These are phyloP conservation scores for Xestobium rufovillosum DNA, from an alignment of 2,888 invertebrate species.

Conservation along the genomic window DNA sequence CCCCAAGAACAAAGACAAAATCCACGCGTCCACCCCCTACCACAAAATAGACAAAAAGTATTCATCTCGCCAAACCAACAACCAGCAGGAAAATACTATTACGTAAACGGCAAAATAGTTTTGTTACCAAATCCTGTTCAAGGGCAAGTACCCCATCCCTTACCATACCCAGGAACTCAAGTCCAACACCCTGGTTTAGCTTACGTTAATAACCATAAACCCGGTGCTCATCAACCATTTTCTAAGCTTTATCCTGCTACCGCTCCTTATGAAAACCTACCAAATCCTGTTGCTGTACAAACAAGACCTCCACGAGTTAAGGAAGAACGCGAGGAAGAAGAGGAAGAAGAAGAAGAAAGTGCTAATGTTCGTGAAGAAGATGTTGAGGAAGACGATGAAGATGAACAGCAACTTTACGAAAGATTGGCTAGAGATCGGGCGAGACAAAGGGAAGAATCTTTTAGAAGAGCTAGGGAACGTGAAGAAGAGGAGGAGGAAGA, in stretches of 20 bases:
- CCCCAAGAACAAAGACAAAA: too few species aligned
- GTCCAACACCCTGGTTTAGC: neutral
- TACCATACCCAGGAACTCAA: too few species aligned
- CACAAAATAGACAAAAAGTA: too few species aligned
- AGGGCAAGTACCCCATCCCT: too few species aligned
- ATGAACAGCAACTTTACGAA: slow-evolving; percentile 17
- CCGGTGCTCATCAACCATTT: slow-evolving; percentile 7
- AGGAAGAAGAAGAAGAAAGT: slow-evolving; percentile 21
- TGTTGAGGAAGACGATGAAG: slow-evolving; percentile 21
- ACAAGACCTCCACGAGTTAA: slow-evolving; percentile 14
- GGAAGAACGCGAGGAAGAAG: slow-evolving; percentile 13
- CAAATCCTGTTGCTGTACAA: slow-evolving; percentile 25
- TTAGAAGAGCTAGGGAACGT: slow-evolving; percentile 9
- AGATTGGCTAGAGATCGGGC: slow-evolving; percentile 16
- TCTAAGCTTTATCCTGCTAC: slow-evolving; percentile 4
- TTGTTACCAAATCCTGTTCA: too few species aligned
- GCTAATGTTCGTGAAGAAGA: slow-evolving; percentile 14
- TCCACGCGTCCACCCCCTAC: too few species aligned
- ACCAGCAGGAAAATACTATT: too few species aligned
- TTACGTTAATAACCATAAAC: slow-evolving; percentile 7
- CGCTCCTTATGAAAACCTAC: slow-evolving; percentile 9
- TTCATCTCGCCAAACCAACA: too few species aligned
- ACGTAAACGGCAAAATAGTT: too few species aligned
- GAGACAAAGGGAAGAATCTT: too few species aligned
- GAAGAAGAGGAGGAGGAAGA: slow-evolving; percentile 17